Evolutionary conservation across 2,797 vertebrate genomes (phyloP), one percentile per base, ranked within the genome.

Genomic region (Odontamblyopus lacepedii): DNA sequence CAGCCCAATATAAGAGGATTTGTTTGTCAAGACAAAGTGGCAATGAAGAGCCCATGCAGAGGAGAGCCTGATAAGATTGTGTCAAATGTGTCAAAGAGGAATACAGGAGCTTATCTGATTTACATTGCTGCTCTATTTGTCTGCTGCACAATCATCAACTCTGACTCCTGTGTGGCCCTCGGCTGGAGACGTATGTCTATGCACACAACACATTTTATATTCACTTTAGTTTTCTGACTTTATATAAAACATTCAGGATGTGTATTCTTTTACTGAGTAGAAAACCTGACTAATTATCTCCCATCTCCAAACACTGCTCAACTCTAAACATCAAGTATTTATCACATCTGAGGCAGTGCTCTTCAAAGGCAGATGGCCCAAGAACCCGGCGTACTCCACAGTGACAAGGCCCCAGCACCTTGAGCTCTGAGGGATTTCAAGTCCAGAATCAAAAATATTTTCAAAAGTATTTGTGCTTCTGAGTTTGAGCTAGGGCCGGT

Each of bases 251-350:
- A 15, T 19, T 4, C 65, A 67, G 12, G 44, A 23, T 78, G 63
- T 62, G 3, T 4, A n/a, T 32, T 62, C 18, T n/a, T 61, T 63
- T 23, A 44, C n/a, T 63, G 26, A 2, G 61, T 70, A 68, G 38
- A 78, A 77, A 80, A 72, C 62, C 69, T 79, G 23, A 30, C 62
- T 50, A 32, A 78, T 75, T 0, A 27, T 75, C 65, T 79, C 67
- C 13, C 8, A 51, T 57, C 29, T 50, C 6, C 73, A 69, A 71
- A 80, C 12, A 55, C 38, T 69, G 67, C 32, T 55, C 59, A 75
- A 51, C 71, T 78, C 50, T 41, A 78, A 72, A 78, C 80, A 86
- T 87, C 32, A 83, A 84, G 77, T 76, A 84, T 90, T 87, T 61
- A 88, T 81, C 72, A 74, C 66, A 81, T 79, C 70, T 73, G 70